phyloP scores from a whole-genome alignment of 2,797 vertebrate genomes.

The Cirrhinus mrigala region DNA sequence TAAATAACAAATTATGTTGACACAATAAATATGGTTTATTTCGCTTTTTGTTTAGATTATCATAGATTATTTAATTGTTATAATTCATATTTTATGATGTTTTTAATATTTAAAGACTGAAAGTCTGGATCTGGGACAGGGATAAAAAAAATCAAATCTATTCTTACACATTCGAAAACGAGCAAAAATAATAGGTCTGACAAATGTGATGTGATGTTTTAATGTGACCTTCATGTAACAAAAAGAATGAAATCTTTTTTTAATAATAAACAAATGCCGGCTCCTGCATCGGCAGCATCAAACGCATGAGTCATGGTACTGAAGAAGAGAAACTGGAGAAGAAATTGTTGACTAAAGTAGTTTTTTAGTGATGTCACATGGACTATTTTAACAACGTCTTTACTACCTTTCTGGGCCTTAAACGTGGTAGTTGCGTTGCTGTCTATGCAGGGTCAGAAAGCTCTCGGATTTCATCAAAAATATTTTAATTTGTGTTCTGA shows the following conservation, averaged over 20 bases:
- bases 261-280: not conserved
- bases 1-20: not conserved
- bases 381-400: too few species aligned
- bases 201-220: not conserved
- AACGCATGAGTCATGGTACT: too few species aligned
- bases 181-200: not conserved
- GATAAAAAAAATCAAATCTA: not conserved
- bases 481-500: too few species aligned
- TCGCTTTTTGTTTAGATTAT: not conserved
- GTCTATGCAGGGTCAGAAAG: too few species aligned
- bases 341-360: too few species aligned
- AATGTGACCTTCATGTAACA: not conserved
- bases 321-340: too few species aligned
- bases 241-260: not conserved
- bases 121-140: not conserved
- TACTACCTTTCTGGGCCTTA: too few species aligned
- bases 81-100: not conserved
- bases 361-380: too few species aligned
- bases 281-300: too few species aligned
- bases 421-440: too few species aligned
- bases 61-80: not conserved
- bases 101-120: constrained; percentile 1
- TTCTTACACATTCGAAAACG: not conserved
- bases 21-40: not conserved
- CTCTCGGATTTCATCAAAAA: too few species aligned